Conservation (phyloP, 1,140 invertebrate genomes). For the Lepidurus arcticus region DNA sequence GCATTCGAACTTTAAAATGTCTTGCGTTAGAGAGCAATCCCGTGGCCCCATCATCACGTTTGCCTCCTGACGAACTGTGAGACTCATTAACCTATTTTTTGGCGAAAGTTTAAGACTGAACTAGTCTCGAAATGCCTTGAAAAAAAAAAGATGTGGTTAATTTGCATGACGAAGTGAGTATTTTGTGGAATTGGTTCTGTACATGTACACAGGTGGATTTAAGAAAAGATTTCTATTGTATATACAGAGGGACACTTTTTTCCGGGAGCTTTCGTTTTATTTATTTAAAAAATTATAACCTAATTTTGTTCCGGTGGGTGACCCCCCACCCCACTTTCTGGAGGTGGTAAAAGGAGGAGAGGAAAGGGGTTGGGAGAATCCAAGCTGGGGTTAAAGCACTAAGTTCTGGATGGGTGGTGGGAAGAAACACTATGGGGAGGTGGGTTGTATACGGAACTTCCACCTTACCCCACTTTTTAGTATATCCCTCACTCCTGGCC, state of each 20-base stretch:
- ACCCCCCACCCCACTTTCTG: not conserved
- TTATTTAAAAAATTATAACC: not conserved
- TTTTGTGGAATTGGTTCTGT: too few relatives aligned
- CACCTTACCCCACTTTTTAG: constrained; percentile 21
- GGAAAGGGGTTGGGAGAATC: not conserved
- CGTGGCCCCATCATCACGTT: not conserved
- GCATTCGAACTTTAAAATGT: not conserved
- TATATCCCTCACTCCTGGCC: not conserved
- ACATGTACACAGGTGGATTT: too few relatives aligned
- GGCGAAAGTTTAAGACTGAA: not conserved
- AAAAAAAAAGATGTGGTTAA: too few relatives aligned
- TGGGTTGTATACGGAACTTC: not conserved
- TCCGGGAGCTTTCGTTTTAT: too few relatives aligned
- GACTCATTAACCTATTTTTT: not conserved
- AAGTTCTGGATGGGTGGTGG: not conserved
- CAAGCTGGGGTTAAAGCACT: not conserved
- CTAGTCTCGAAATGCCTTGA: not conserved
- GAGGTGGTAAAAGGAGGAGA: not conserved
- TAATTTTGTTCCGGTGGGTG: constrained; percentile 9
- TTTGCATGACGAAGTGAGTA: too few relatives aligned
- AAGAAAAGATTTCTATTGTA: too few relatives aligned
- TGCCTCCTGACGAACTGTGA: not conserved
- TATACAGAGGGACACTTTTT: too few relatives aligned
- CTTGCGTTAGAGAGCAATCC: not conserved
- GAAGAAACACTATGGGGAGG: not conserved